Base-by-base conservation (phyloP, 2,888 invertebrate genomes). In the Ophioninae sp. region DNA sequence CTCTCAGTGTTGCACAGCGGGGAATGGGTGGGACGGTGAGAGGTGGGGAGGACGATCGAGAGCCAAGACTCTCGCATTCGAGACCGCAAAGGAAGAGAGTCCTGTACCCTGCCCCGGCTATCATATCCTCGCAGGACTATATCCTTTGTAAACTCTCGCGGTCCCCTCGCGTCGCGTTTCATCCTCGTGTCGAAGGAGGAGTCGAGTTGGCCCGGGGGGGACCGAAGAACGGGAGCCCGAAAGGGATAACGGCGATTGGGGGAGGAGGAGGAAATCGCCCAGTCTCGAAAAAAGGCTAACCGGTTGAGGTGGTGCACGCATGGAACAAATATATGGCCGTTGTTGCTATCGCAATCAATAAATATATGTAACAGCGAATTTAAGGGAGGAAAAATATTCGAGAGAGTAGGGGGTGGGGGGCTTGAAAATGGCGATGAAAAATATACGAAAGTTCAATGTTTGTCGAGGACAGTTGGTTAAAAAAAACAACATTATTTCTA, bases 251-350 rank as follows among this genome's bases (percentile, higher is more conserved):
- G 56, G 63, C 39, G 44, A 44, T 41, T 23, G 39, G 69, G 67
- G 63, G 64, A 64, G 41, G 39, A 71, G 71, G 64, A 56, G 56
- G 51, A 3, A 6, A 22, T 22, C 20, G 59, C 7, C 22, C 59
- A 56, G 63, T 63, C 44, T 20, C 22, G 39, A 13, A 20, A 69
- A 75, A 63, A 81, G 67, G 72, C 59, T 78, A 81, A 84, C 79
- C 81, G 84, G 84, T 84, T 81, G 79, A 84, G 71, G 81, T 81
- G 71, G 41, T 67, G 79, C 80, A 71, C 67, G 56, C 56, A 56
- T 51, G 61, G 68, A 74, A 75, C 72, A 84, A 78, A 81, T 72
- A 68, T 67, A 79, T 75, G 79, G 30, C 78, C 75, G 81, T 84
- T 84, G 81, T 84, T 68, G 69, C 71, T 51, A 56, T 80, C 63